Evolutionary conservation across 2,113 vertebrate species (phyloP), one percentile per base, ranked within the genome.

Genomic region (Willisornis vidua): DNA sequence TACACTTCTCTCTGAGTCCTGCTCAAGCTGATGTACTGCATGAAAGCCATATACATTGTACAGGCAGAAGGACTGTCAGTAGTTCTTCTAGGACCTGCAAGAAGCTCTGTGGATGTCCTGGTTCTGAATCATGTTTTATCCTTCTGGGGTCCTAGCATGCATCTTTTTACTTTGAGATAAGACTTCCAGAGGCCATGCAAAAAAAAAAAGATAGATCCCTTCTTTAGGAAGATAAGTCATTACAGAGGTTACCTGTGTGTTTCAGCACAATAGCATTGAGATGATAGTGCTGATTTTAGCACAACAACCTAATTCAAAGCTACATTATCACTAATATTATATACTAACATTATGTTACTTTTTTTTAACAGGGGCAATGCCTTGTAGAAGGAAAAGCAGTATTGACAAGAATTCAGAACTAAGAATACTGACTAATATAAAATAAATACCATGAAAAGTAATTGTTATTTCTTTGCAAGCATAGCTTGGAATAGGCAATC

Each of bases 361-460:
- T 7, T 7, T 63, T 72, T 76, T 76, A 51, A 78, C 6, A 61
- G 28, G 41, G 10, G 8, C 14, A 79, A 74, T 78, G 14, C 12
- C 55, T 55, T 46, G 31, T 51, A 33, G 48, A 59, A 85, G 20
- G 6, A 24, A 22, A 85, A 41, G 6, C 0, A 0, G 2, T 65
- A 20, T 12, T 29, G 25, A 61, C 77, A 73, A 59, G 31, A 87
- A 65, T 46, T 5, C 49, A 81, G 49, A 67, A 41, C 5, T 37
- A n/a, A 71, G 45, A 73, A n/a, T 51, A 20, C 24, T 85, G 23
- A 11, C 9, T 78, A 46, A 52, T 43, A 43, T 19, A 52, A 65
- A 68, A 65, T 35, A 62, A 91, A 54, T 37, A 35, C 6, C 62
- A 8, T 37, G 54, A 55, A 49, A 19, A 1, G 26, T 4, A 28